Conservation (phyloP, 2,888 invertebrate genomes). For the Itoplectis maculator region DNA sequence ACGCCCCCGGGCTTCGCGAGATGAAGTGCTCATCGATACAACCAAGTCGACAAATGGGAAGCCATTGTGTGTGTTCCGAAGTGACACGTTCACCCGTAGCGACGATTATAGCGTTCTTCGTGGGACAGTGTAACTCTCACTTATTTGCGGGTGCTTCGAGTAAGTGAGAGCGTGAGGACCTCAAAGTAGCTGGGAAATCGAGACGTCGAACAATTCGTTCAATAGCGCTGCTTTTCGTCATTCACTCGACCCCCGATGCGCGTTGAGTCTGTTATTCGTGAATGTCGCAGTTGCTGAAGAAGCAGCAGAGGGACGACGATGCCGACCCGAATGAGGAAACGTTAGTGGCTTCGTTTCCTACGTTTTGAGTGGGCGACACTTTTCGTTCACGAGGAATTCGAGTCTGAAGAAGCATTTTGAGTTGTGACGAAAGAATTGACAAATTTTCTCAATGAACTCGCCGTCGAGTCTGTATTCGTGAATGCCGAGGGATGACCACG, state of each 20-base stretch:
- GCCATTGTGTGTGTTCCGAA: slow-evolving; percentile 35
- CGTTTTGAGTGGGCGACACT: no score
- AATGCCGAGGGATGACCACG: slow-evolving; percentile 23
- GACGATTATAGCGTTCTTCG: slow-evolving; percentile 42
- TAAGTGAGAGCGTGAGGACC: slow-evolving; percentile 28
- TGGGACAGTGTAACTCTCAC: slow-evolving; percentile 10
- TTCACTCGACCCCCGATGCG: slow-evolving; percentile 34
- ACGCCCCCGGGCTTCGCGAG: slow-evolving; percentile 60
- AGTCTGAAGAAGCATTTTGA: no score
- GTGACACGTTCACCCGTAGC: slow-evolving; percentile 31
- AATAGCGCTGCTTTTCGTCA: slow-evolving; percentile 27
- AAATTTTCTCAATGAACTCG: no score
- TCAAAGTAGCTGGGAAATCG: slow-evolving; percentile 1
- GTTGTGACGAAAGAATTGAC: no score
- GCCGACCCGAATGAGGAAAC: no score
- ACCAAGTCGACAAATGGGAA: slow-evolving; percentile 74
- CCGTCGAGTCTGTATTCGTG: no score
- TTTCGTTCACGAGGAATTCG: no score
- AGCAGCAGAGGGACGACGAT: slow-evolving; percentile 1
- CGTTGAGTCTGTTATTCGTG: slow-evolving; percentile 4
- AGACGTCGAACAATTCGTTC: slow-evolving; percentile 52
- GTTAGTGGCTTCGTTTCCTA: no score
- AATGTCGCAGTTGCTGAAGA: slow-evolving; percentile 21
- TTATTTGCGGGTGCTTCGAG: no score
- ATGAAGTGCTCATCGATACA: slow-evolving; percentile 76